A percentile compares a stretch with the other conserved stretches of the same genome.
These are phyloP conservation scores for Mamestra brassicae DNA, from an alignment of 2,888 invertebrate genomes.

Conservation along the genomic window DNA sequence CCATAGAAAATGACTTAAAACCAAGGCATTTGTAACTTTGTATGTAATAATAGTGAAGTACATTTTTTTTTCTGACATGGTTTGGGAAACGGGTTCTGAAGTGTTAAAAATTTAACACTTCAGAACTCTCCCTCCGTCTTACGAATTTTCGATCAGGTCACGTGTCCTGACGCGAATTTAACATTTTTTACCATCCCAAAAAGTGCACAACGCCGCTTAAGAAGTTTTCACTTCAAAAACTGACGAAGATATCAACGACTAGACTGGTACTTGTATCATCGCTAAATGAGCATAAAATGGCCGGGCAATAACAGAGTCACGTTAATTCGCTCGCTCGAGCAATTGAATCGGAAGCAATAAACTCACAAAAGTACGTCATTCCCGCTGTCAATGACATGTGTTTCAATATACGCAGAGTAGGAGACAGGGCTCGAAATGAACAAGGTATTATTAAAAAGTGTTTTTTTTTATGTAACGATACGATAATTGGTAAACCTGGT, in stretches of 20 bases:
- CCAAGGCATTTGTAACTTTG: too few relatives aligned
- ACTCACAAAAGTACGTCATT: conserved; percentile 50
- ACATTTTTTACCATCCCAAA: too few relatives aligned
- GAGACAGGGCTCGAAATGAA: conserved; percentile 10
- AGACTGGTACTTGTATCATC: neutral
- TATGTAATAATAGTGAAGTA: too few relatives aligned
- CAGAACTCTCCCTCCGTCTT: too few relatives aligned
- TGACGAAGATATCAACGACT: neutral
- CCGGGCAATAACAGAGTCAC: conserved; percentile 25
- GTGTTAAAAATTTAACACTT: too few relatives aligned
- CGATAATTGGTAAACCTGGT: neutral
- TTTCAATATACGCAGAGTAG: conserved; percentile 24
- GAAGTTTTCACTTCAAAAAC: too few relatives aligned
- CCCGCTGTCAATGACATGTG: conserved; percentile 23
- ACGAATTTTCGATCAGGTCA: too few relatives aligned
- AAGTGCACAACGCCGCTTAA: too few relatives aligned
- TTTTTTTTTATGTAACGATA: neutral
- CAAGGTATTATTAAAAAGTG: conserved; percentile 2
- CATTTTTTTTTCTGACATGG: too few relatives aligned
- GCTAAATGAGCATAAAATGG: neutral
- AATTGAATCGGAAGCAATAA: conserved; percentile 59
- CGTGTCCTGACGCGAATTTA: too few relatives aligned
- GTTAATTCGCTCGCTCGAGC: conserved; percentile 29
- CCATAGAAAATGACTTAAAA: too few relatives aligned
- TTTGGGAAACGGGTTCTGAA: too few relatives aligned